Evolutionary conservation across 1,140 invertebrate species (phyloP).

Genomic region (Rhagoletis zephyria): DNA sequence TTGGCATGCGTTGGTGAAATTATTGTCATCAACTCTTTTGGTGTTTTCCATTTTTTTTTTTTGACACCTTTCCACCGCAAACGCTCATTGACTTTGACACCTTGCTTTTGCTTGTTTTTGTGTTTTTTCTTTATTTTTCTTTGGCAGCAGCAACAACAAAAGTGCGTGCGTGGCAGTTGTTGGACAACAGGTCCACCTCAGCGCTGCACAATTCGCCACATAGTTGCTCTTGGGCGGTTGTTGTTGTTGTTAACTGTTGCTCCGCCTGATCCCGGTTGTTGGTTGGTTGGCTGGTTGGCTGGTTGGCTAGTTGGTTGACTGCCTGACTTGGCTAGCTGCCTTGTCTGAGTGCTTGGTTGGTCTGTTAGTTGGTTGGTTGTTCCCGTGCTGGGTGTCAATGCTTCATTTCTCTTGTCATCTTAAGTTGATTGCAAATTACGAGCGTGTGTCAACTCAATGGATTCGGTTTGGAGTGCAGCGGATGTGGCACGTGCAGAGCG

Average conservation of each 20-base stretch:
- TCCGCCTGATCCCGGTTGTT: constrained; percentile 45
- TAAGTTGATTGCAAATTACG: constrained; percentile 74
- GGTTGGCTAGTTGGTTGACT: constrained; percentile 43
- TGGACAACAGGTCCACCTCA: constrained; percentile 62
- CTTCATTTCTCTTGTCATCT: constrained; percentile 73
- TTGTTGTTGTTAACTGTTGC: constrained; percentile 13
- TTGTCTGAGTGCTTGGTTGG: neutral
- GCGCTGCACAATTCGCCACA: constrained; percentile 29
- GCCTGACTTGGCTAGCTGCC: too few species aligned
- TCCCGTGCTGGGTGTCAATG: constrained; percentile 72
- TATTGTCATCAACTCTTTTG: constrained; percentile 48
- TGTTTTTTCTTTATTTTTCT: neutral
- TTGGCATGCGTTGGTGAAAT: constrained; percentile 55
- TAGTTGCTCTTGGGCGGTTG: constrained; percentile 10
- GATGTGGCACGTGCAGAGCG: neutral
- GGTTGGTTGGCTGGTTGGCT: constrained; percentile 54
- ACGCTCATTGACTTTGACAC: constrained; percentile 34
- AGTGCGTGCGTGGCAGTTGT: constrained; percentile 7
- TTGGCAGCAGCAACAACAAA: neutral
- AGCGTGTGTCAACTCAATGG: constrained; percentile 62
- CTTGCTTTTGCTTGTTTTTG: constrained; percentile 2
- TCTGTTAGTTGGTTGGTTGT: constrained; percentile 53
- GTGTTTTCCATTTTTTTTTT: neutral
- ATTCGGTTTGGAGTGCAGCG: neutral
- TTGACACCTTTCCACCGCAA: neutral